Conservation (phyloP, 2,888 invertebrate species). For the Ditula angustiorana region DNA sequence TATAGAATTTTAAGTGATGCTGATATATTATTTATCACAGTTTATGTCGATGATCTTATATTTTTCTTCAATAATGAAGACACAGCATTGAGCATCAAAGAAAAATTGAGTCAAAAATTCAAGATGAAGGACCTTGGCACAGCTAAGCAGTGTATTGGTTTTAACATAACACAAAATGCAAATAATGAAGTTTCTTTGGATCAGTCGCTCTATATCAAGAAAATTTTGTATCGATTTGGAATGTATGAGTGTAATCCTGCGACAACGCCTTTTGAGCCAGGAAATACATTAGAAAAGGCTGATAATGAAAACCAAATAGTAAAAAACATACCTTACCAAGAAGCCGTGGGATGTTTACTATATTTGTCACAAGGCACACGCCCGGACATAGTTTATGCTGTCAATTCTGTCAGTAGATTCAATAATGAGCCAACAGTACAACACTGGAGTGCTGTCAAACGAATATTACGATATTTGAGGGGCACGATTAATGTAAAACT, state of each 20-base stretch:
- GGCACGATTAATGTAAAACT: slow-evolving; percentile 37
- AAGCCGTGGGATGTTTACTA: slow-evolving; percentile 34
- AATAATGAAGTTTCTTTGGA: slow-evolving; percentile 31
- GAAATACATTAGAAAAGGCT: not conserved
- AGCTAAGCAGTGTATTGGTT: slow-evolving; percentile 34
- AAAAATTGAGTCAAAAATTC: slow-evolving; percentile 43
- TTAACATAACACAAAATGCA: slow-evolving; percentile 5
- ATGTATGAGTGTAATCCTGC: slow-evolving; percentile 45
- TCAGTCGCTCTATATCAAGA: slow-evolving; percentile 41
- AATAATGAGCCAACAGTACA: slow-evolving; percentile 22
- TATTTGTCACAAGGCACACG: slow-evolving; percentile 38
- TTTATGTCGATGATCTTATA: not conserved
- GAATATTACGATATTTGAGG: slow-evolving; percentile 45
- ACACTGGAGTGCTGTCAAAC: slow-evolving; percentile 33
- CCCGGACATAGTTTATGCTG: slow-evolving; percentile 31
- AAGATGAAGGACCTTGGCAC: slow-evolving; percentile 43
- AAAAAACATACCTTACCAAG: slow-evolving; percentile 32
- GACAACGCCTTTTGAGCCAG: slow-evolving; percentile 34
- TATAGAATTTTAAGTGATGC: not conserved
- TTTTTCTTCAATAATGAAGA: slow-evolving; percentile 40
- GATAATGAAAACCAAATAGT: slow-evolving; percentile 10
- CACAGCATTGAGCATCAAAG: slow-evolving; percentile 42
- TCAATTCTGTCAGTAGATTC: slow-evolving; percentile 37
- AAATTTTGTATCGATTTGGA: slow-evolving; percentile 34
- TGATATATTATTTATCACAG: not conserved